phyloP scores from a whole-genome alignment of 1,140 invertebrate genomes.

The Polypedilum vanderplanki region DNA sequence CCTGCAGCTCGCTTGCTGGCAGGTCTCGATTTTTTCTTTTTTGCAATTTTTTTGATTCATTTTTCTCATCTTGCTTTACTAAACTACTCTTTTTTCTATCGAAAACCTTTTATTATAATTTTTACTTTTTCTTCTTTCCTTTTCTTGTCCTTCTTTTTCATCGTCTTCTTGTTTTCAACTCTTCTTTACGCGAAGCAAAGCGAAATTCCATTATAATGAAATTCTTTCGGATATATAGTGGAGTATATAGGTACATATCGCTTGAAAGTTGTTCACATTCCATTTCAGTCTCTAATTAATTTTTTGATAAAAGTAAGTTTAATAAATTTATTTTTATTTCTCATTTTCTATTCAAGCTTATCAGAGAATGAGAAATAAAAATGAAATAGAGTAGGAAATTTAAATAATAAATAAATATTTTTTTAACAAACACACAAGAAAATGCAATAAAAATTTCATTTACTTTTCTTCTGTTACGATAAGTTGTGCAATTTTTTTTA shows the following conservation, averaged over 20 bases:
- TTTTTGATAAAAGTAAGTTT: no score
- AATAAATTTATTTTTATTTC: no score
- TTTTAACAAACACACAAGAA: no score
- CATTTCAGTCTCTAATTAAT: not conserved
- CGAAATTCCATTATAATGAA: slow-evolving; percentile 12
- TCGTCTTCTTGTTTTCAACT: slow-evolving; percentile 10
- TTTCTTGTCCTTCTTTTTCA: not conserved
- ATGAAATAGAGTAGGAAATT: no score
- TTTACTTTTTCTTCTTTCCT: not conserved
- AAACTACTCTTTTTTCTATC: not conserved
- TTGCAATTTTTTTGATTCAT: not conserved
- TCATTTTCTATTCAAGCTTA: no score
- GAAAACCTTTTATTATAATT: not conserved
- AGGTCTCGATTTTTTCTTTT: not conserved
- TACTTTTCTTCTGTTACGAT: not conserved
- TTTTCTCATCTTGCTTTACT: not conserved
- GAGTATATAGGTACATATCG: not conserved
- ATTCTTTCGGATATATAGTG: not conserved
- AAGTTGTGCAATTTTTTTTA: not conserved
- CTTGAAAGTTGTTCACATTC: slow-evolving; percentile 6
- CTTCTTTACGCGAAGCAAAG: slow-evolving; percentile 4
- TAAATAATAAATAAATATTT: no score
- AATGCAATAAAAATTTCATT: not conserved
- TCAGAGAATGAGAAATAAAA: no score
- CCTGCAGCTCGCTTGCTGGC: no score